Base-by-base conservation (phyloP, 2,888 invertebrate species). In the Clanis bilineata region DNA sequence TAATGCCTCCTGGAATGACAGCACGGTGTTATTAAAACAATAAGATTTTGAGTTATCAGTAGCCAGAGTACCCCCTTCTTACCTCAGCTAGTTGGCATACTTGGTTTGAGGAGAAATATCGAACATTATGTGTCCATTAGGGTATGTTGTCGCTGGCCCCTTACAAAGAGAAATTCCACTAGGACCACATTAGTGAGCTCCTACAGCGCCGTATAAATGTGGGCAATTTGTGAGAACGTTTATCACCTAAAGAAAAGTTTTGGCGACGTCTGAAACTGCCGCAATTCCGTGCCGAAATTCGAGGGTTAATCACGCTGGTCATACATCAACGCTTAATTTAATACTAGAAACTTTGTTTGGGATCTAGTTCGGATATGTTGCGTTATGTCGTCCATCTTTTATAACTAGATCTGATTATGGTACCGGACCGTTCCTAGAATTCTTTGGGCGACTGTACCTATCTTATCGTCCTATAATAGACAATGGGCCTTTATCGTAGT, bases 221-320 rank as follows among this genome's bases (percentile, higher is more conserved):
- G 80, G 80, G 88, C 84, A 88, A 90, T 90, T 89, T 90, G 87
- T 79, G 86, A 85, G 83, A 83, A 74, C 88, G 88, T 89, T 88
- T 88, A 89, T 90, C 89, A 89, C 88, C 83, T 83, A 88, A 88
- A 89, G 88, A 90, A 90, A 90, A 88, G 88, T 89, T 88, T 85
- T 79, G 83, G 83, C 80, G 86, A 85, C 86, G 85, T 80, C 79
- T 82, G 80, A 79, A 86, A 86, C 87, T 83, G 86, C 77, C 80
- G 86, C 85, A 88, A 88, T 88, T 87, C 82, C 70, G 73, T 76
- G 72, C 76, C 78, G 79, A 84, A 85, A 81, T 83, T 81, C 80
- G 82, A 81, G 86, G 86, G 87, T 88, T 89, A 86, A 87, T 88
- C 86, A 84, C 83, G 79, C 71, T 74, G 72, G 76, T 76, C 75